A percentile compares a stretch with the other conserved stretches of the same genome.
Conservation (phyloP, 1,140 invertebrate species). For the Zaprionus inermis region DNA sequence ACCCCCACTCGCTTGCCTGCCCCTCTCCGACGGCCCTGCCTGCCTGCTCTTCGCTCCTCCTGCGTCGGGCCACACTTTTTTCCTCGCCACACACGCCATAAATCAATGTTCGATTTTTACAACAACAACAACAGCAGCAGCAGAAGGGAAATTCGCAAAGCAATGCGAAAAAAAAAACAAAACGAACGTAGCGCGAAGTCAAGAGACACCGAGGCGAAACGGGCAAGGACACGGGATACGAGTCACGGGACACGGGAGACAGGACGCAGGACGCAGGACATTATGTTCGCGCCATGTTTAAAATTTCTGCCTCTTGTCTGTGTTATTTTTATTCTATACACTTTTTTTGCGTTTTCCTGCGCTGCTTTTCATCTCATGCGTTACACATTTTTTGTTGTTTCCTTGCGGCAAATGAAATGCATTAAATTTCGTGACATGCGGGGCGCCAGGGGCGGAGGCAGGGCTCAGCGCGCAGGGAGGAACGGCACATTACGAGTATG, state of each 20-base stretch:
- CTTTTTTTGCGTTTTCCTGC: constrained; percentile 32
- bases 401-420: constrained; percentile 68
- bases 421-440: constrained; percentile 70
- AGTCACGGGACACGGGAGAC: neutral
- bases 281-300: constrained; percentile 83
- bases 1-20: neutral
- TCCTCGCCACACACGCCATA: constrained; percentile 71
- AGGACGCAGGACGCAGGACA: constrained; percentile 69
- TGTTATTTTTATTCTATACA: constrained; percentile 46
- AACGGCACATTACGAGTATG: constrained; percentile 6
- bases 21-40: neutral
- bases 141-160: constrained; percentile 65
- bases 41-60: neutral
- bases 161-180: constrained; percentile 38
- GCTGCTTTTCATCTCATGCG: constrained; percentile 77
- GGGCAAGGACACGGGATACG: constrained; percentile 79
- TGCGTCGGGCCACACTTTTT: constrained; percentile 43
- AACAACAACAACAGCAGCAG: constrained; percentile 39
- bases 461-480: neutral
- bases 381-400: constrained; percentile 74
- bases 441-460: constrained; percentile 53
- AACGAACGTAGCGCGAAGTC: constrained; percentile 49
- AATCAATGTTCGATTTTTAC: constrained; percentile 77
- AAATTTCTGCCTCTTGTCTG: constrained; percentile 60
- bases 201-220: constrained; percentile 21